Evolutionary conservation across 2,113 vertebrate species (phyloP), one percentile per base, ranked within the genome.

Genomic region (Stictonetta naevosa): DNA sequence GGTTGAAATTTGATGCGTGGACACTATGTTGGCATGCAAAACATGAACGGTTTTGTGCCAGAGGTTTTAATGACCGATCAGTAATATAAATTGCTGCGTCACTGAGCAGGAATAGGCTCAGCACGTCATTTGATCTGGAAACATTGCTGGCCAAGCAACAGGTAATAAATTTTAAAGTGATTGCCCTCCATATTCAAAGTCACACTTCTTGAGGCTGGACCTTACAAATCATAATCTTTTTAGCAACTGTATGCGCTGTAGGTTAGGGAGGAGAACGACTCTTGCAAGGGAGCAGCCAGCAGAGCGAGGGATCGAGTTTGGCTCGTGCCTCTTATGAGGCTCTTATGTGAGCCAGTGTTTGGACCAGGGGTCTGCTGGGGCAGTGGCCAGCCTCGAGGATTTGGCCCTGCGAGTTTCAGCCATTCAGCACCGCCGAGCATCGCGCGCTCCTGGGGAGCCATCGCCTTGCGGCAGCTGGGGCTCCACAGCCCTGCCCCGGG

Each of bases 101-200:
- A 97, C 93, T 8, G 38, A 93, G 94, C 46, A 20, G 92, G 97
- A 97, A 96, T 97, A 93, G 96, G 93, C 96, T 92, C 63, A 31
- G 26, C n/a, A n/a, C 20, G 73, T 94, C 96, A 97, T 67, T 95
- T 34, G 40, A 96, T 83, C 96, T 44, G 66, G 96, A 96, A 96
- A 96, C 96, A 84, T 84, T 42, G 83, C 96, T 46, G 96, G 94
- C 95, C 86, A 38, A 81, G 91, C 90, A 93, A 88, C 95, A 93
- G 97, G 93, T 95, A 96, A 83, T 97, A 97, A 97, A 97, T 97
- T 94, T 94, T 94, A 25, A 84, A 96, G 97, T 95, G 97, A 96
- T 97, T 96, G 88, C 95, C 82, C 85, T 96, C 92, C 76, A 81
- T 78, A 90, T 88, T 93, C 86, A n/a, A 83, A 77, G 92, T 78